Conservation (phyloP, 37 sponge, comb jelly and placozoan species). For the Cladorhizidae sp. region DNA sequence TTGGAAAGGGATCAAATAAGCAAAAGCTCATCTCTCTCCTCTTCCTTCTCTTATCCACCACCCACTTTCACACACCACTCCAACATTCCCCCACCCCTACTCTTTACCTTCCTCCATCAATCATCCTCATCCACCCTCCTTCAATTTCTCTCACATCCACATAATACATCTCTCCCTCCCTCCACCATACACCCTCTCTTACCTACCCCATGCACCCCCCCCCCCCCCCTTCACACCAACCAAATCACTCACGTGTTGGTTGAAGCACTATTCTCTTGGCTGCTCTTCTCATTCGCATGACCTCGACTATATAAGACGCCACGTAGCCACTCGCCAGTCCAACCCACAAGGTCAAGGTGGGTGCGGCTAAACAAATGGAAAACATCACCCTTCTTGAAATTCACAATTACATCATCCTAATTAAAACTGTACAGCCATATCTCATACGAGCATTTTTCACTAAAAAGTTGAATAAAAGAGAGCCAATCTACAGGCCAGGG, state of each 20-base stretch:
- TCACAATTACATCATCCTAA: background rate
- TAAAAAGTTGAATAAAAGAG: too few species aligned
- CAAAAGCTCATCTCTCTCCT: background rate
- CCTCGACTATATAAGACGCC: slow-evolving; percentile 27
- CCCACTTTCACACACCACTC: background rate
- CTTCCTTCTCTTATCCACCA: background rate
- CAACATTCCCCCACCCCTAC: background rate
- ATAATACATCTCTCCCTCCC: too few species aligned
- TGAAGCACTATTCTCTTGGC: slow-evolving; percentile 8
- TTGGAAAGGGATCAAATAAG: background rate
- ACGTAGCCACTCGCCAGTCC: slow-evolving; percentile 45
- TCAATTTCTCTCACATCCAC: too few species aligned
- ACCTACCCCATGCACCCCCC: background rate
- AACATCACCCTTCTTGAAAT: background rate
- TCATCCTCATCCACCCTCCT: background rate
- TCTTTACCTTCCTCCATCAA: too few species aligned
- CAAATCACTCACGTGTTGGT: slow-evolving; percentile 28
- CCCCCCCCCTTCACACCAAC: background rate
- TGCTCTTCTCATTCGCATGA: background rate
- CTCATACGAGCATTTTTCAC: too few species aligned
- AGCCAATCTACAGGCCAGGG: too few species aligned
- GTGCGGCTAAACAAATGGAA: slow-evolving; percentile 5
- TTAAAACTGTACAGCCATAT: too few species aligned
- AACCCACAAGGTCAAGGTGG: slow-evolving; percentile 42
- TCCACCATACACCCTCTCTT: background rate